A percentile compares a stretch with the other conserved stretches of the same genome.
Evolutionary conservation across 1,140 invertebrate species (phyloP).

Genomic region (Caenorhabditis inopinata): DNA sequence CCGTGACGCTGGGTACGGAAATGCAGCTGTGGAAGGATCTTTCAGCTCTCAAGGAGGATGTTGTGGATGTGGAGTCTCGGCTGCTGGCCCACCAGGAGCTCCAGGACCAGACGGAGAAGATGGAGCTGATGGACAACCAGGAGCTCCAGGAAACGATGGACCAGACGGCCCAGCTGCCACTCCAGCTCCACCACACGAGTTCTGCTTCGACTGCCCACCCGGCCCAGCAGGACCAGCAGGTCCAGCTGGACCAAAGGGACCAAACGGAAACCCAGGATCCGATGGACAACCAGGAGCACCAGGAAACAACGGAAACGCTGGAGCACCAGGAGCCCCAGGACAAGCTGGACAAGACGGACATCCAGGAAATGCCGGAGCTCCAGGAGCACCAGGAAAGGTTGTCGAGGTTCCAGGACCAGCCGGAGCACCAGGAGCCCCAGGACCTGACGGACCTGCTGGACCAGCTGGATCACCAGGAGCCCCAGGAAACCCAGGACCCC

Average conservation of each 20-base stretch:
- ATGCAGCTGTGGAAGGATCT: slow-evolving; percentile 32
- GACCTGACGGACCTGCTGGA: slow-evolving; percentile 40
- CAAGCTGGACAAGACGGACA: slow-evolving; percentile 39
- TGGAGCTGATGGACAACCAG: slow-evolving; percentile 47
- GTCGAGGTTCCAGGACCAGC: slow-evolving; percentile 36
- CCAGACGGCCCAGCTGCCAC: slow-evolving; percentile 46
- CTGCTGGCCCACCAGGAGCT: slow-evolving; percentile 53
- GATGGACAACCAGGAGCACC: slow-evolving; percentile 43
- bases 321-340: slow-evolving; percentile 30
- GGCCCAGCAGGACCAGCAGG: slow-evolving; percentile 50
- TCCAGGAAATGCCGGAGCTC: slow-evolving; percentile 41
- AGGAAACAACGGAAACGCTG: slow-evolving; percentile 38
- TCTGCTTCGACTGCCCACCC: slow-evolving; percentile 56
- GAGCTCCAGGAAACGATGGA: slow-evolving; percentile 48
- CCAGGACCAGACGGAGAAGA: slow-evolving; percentile 54
- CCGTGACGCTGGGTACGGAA: slow-evolving; percentile 55
- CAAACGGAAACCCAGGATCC: slow-evolving; percentile 38
- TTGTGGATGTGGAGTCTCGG: slow-evolving; percentile 53
- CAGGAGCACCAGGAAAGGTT: slow-evolving; percentile 40
- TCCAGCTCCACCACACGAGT: slow-evolving; percentile 45
- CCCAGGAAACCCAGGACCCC: slow-evolving; percentile 35
- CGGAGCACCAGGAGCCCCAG: slow-evolving; percentile 40
- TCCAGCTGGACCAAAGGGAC: slow-evolving; percentile 42
- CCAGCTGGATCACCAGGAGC: slow-evolving; percentile 36
- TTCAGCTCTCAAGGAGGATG: slow-evolving; percentile 45